Conservation (phyloP, 2,888 invertebrate species). For the Tinea trinotella region DNA sequence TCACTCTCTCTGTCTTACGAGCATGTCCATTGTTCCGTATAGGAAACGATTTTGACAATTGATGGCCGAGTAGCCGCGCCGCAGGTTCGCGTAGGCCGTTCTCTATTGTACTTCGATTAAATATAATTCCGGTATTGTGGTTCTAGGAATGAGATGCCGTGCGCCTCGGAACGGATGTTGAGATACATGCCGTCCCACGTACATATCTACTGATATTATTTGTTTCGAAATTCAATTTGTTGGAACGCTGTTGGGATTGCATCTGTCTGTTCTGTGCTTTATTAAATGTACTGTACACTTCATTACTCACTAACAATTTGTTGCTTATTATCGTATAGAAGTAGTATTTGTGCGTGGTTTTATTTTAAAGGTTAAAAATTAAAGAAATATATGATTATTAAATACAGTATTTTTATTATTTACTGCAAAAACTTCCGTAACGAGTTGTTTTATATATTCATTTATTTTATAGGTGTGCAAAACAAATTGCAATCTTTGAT, state of each 20-base stretch:
- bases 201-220: constrained; percentile 4
- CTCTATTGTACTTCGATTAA: constrained; percentile 52
- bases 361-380: not conserved
- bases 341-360: not conserved
- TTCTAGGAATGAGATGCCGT: constrained; percentile 25
- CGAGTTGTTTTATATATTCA: too few species aligned
- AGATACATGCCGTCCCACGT: constrained; percentile 18
- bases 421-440: too few species aligned
- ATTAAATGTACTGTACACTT: constrained; percentile 5
- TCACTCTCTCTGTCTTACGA: constrained; percentile 34
- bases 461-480: too few species aligned
- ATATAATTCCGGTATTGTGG: constrained; percentile 47
- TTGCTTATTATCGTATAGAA: too few species aligned
- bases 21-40: constrained; percentile 43
- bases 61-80: constrained; percentile 32
- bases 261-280: constrained; percentile 1
- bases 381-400: not conserved
- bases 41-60: constrained; percentile 45
- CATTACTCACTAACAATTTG: constrained; percentile 3
- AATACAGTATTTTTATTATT: too few species aligned
- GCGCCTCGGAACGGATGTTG: constrained; percentile 22
- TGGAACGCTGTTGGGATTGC: constrained; percentile 2
- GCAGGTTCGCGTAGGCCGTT: constrained; percentile 40
- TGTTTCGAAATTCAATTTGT: constrained; percentile 16
- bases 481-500: too few species aligned